Evolutionary conservation across 2,888 invertebrate genomes (phyloP), one percentile per base, ranked within the genome.

Genomic region (Cremastinae sp.): DNA sequence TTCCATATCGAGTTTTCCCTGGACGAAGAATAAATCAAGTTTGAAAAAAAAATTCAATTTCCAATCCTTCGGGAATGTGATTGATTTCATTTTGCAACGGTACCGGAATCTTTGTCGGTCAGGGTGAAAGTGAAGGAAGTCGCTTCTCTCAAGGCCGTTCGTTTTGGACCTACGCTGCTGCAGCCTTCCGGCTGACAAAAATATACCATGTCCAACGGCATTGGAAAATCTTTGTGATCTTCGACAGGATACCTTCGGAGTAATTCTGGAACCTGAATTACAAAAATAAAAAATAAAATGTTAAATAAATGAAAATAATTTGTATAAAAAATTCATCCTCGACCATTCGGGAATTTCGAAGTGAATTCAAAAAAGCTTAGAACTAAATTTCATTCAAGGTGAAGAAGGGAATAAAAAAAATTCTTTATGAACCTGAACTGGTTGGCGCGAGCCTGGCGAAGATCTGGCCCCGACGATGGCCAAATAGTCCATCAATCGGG

Each of bases 121-220:
- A 99, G 93, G 7, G 97, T 97, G 90, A 99, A 99, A 12, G 99
- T 98, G 90, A 99, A 99, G 12, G 98, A 98, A 28, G 96, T 96
- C 62, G 97, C 96, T 90, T 99, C 98, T 74, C 98, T 92, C 56
- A 95, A 91, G 41, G 94, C 94, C 16, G 96, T 94, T 78, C 96
- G 93, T 83, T 96, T 94, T 5, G 97, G 97, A 10, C 97, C 97
- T 77, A 97, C 96, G 78, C 95, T 96, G 79, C 95, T 95, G 90
- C 99, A 99, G 68, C 99, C 99, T 91, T 99, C 99, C 0, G 99
- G 99, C 90, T 99, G 99, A 88, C 99, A 99, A 91, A 99, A 99
- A 91, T 98, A 99, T 22, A 99, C 98, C 94, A 99, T 98, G 90
- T 99, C 99, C 87, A 97, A 92, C 0, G 99, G 98, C 84, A 99